A percentile compares a stretch with the other conserved stretches of the same genome.
Evolutionary conservation across 2,797 vertebrate genomes (phyloP).

Genomic region (Hoplostethus mediterraneus): DNA sequence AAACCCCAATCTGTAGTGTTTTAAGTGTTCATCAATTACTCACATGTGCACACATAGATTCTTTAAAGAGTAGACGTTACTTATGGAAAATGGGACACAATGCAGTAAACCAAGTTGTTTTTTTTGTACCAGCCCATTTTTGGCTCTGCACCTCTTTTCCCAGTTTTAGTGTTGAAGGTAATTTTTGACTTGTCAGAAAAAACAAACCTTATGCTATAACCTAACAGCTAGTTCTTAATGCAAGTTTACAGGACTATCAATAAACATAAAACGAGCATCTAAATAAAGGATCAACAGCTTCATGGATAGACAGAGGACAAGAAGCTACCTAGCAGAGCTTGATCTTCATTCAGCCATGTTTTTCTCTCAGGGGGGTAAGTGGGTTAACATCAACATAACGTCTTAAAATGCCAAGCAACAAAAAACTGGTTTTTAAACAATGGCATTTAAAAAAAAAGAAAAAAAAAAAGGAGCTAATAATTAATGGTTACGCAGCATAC

Average conservation of each 20-base stretch:
- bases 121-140: background rate
- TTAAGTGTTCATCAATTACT: background rate
- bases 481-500: slow-evolving; percentile 3
- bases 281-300: no score
- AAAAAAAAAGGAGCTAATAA: slow-evolving; percentile 1
- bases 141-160: background rate
- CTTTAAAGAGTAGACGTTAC: no score
- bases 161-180: background rate
- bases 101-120: no score
- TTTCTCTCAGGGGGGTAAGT: slow-evolving; percentile 1
- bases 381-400: no score
- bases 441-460: background rate
- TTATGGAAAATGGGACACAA: no score
- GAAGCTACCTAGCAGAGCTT: no score
- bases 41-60: background rate
- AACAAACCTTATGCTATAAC: no score
- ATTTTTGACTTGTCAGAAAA: background rate
- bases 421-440: background rate
- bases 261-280: no score
- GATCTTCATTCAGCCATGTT: background rate
- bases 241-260: no score
- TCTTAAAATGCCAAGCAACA: no score
- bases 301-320: no score
- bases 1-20: background rate
- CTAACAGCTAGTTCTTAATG: no score